Percentiles rank a stretch among this genome's conserved stretches.
phyloP scores from a whole-genome alignment of 2,888 invertebrate genomes.

The Diplazon laetatorius region DNA sequence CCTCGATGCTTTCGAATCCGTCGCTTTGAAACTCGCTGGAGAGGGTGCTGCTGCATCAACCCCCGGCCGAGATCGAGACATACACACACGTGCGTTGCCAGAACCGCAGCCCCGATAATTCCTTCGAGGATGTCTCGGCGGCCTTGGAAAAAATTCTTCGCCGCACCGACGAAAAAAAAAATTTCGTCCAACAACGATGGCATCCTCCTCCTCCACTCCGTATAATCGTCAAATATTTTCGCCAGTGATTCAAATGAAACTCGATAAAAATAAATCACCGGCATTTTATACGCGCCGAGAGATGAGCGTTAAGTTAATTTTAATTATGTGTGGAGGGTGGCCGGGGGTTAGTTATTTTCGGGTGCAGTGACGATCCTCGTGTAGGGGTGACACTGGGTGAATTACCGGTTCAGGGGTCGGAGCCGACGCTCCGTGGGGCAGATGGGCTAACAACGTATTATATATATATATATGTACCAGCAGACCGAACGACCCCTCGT shows the following conservation, averaged over 20 bases:
- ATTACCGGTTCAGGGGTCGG: slow-evolving; percentile 58
- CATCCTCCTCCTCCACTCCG: background rate
- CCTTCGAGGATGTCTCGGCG: background rate
- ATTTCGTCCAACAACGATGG: background rate
- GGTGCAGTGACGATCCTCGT: slow-evolving; percentile 54
- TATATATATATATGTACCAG: too few species aligned
- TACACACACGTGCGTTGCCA: background rate
- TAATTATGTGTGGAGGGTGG: slow-evolving; percentile 77
- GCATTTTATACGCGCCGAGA: background rate
- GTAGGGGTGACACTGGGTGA: slow-evolving; percentile 53
- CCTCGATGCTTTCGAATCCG: too few species aligned
- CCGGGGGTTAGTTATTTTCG: too few species aligned
- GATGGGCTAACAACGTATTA: slow-evolving; percentile 82
- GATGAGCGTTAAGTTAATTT: slow-evolving; percentile 73
- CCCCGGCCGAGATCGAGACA: background rate
- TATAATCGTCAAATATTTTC: too few species aligned
- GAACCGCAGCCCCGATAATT: background rate
- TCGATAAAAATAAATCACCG: slow-evolving; percentile 3
- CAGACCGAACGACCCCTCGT: slow-evolving; percentile 73
- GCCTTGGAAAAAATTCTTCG: background rate
- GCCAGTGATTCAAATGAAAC: background rate
- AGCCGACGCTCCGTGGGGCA: slow-evolving; percentile 61
- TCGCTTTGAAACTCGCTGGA: too few species aligned
- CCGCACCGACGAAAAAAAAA: background rate
- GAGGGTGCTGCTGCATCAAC: background rate